Evolutionary conservation across 2,113 vertebrate genomes (phyloP), one percentile per base, ranked within the genome.

Genomic region (Prietella phreatophila): DNA sequence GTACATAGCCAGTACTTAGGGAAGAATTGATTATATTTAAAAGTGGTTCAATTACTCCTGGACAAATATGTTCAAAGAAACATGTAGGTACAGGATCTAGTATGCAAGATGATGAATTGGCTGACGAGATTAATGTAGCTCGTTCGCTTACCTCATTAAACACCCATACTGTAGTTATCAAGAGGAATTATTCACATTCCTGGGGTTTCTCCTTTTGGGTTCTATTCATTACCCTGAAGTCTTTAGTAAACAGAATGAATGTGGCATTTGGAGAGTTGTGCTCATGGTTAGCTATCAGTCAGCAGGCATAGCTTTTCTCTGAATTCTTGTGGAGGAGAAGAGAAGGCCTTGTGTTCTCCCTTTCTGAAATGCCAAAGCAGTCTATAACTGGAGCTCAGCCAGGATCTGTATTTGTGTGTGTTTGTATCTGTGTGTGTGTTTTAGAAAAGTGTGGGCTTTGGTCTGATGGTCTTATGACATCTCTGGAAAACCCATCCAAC

Each of bases 271-370:
- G 75, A 36, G 42, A n/a, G 76, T 20, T 22, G 13, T 81, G 83
- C 25, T 86, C 65, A 87, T 89, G 82, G 63, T 86, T 36, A 67
- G 30, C 53, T 91, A 58, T 87, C 58, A 80, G 55, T 76, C 63
- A 82, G 83, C 71, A 73, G 65, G 56, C 53, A 85, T 67, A 84
- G 56, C 61, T 89, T 89, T 85, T 85, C 85, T 65, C 63, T 39
- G 90, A 81, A 87, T 88, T 86, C 82, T 58, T 89, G 55, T 87
- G 85, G 65, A 87, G 89, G 80, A 85, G 63, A 76, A 85, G 56
- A 83, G 65, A 85, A 71, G 76, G 69, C 78, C 83, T 83, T 71
- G 71, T 81, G 79, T 86, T 78, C 76, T 84, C 80, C 65, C 83
- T 87, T 67, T 76, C 61, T 73, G 25, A 86, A 89, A 86, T 78